Evolutionary conservation across 2,797 vertebrate species (phyloP).

Genomic region (Coranthus polyacanthus): DNA sequence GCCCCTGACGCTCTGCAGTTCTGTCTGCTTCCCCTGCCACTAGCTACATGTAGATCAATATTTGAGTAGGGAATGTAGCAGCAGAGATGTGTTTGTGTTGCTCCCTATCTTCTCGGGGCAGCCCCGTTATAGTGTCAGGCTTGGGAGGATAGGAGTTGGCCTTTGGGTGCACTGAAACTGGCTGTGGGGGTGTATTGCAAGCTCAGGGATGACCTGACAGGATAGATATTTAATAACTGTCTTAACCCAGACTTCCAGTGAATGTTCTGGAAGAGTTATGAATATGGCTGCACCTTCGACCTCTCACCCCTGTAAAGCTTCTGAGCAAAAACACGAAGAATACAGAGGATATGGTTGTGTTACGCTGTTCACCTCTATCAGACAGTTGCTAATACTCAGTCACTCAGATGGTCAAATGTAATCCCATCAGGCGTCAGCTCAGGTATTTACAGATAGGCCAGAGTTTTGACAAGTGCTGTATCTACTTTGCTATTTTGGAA

Average conservation of each 20-base stretch:
- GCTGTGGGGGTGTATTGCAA: not conserved
- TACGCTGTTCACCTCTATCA: constrained; percentile 52
- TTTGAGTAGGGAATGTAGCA: constrained; percentile 63
- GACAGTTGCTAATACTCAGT: constrained; percentile 62
- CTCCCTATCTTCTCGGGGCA: constrained; percentile 57
- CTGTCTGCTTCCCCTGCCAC: constrained; percentile 14
- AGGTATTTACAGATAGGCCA: not conserved
- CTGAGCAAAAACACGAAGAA: constrained; percentile 8
- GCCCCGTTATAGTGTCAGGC: constrained; percentile 33
- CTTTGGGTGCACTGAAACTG: constrained; percentile 5
- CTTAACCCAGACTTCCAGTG: constrained; percentile 38
- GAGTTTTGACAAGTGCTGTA: not conserved
- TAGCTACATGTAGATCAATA: constrained; percentile 74
- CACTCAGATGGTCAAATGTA: constrained; percentile 42
- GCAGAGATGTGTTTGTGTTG: constrained; percentile 49
- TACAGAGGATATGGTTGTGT: constrained; percentile 34
- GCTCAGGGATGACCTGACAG: constrained; percentile 51
- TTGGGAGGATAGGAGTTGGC: constrained; percentile 31
- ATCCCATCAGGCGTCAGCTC: constrained; percentile 15
- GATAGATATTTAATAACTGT: constrained; percentile 75
- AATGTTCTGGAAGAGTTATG: constrained; percentile 38
- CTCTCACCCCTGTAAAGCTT: constrained; percentile 23
- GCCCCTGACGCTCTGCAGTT: too few species aligned
- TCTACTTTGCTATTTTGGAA: not conserved
- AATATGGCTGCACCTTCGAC: constrained; percentile 40